phyloP scores from a whole-genome alignment of 2,113 vertebrate species.

The Argyrosomus japonicus region DNA sequence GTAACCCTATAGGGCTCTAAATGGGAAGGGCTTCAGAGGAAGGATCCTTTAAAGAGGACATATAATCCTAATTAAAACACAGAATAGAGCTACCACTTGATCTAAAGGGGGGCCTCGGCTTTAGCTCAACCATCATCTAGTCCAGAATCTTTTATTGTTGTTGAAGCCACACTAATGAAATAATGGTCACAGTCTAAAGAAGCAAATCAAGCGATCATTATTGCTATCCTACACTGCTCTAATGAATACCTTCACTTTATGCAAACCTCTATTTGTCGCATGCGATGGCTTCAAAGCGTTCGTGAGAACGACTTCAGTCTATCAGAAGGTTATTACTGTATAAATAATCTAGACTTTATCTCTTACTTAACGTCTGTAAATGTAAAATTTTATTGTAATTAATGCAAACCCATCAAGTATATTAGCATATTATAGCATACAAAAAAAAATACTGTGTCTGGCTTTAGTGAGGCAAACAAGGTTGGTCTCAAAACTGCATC shows the following conservation, averaged over 20 bases:
- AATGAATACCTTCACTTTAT: slow-evolving; percentile 48
- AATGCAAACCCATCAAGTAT: background rate
- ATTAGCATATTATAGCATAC: background rate
- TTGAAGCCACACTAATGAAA: slow-evolving; percentile 68
- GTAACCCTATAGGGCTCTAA: slow-evolving; percentile 81
- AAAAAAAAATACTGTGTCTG: background rate
- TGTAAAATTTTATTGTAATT: background rate
- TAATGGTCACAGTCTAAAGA: slow-evolving; percentile 54
- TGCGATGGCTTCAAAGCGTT: slow-evolving; percentile 7
- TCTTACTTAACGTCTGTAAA: background rate
- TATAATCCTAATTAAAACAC: slow-evolving; percentile 84
- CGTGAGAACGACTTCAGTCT: background rate
- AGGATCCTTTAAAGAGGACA: slow-evolving; percentile 78
- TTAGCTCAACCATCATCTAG: slow-evolving; percentile 50
- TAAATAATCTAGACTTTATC: background rate
- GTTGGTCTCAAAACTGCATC: background rate
- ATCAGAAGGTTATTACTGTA: slow-evolving; percentile 17
- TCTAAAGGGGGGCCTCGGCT: slow-evolving; percentile 60
- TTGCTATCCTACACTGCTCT: slow-evolving; percentile 31
- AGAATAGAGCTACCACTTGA: slow-evolving; percentile 74
- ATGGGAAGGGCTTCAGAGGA: slow-evolving; percentile 73
- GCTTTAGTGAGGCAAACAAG: background rate
- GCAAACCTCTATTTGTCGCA: slow-evolving; percentile 21
- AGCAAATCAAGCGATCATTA: slow-evolving; percentile 61
- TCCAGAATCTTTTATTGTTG: slow-evolving; percentile 65